Conservation (phyloP, 2,113 vertebrate genomes). For the Menura novaehollandiae region DNA sequence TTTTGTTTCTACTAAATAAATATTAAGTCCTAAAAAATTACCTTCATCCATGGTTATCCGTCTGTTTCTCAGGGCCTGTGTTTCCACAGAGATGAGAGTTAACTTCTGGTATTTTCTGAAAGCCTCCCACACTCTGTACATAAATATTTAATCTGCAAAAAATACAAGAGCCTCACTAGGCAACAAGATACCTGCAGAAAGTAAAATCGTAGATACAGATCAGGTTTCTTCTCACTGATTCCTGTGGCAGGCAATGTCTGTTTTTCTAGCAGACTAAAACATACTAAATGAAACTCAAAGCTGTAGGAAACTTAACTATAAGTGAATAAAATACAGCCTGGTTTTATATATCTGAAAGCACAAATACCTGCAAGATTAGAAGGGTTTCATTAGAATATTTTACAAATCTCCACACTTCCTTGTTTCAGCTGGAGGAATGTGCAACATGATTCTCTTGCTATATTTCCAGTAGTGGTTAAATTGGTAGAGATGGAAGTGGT, state of each 20-base stretch:
- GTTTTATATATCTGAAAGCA: not conserved
- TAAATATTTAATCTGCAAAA: slow-evolving; percentile 58
- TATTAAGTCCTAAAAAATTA: slow-evolving; percentile 59
- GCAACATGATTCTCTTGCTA: not conserved
- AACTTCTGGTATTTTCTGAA: slow-evolving; percentile 34
- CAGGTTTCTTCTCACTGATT: slow-evolving; percentile 4
- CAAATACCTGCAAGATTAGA: not conserved
- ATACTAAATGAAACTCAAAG: not conserved
- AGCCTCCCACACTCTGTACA: slow-evolving; percentile 4
- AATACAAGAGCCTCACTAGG: slow-evolving; percentile 32
- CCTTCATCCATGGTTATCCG: slow-evolving; percentile 60
- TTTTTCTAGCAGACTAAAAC: not conserved
- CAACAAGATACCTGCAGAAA: not conserved
- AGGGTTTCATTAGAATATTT: not conserved
- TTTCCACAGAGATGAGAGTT: slow-evolving; percentile 39
- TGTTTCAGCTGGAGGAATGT: not conserved
- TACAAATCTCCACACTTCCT: not conserved
- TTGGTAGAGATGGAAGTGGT: not conserved
- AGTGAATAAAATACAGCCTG: not conserved
- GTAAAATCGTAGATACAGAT: not conserved
- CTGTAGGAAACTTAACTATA: not conserved
- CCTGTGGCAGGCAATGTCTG: not conserved
- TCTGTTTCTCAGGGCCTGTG: not conserved
- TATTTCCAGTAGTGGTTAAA: not conserved
- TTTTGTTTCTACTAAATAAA: not conserved